Conservation (phyloP, 2,113 vertebrate species). For the Onychorhynchus coronatus region DNA sequence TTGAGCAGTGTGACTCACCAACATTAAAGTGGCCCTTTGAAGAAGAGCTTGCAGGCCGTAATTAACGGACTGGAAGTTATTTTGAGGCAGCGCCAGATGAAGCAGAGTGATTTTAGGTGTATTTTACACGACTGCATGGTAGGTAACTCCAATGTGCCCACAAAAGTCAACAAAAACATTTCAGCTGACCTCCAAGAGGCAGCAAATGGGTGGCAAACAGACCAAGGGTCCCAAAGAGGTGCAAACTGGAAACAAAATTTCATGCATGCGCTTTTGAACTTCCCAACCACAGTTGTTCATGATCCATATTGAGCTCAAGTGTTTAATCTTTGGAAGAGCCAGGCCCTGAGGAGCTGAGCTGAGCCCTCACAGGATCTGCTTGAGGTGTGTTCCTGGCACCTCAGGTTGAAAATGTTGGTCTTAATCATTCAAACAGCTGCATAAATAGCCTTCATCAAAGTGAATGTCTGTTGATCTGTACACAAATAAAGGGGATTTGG, state of each 20-base stretch:
- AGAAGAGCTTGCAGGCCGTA: background rate
- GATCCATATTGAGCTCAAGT: background rate
- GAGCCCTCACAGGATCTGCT: background rate
- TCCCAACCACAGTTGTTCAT: background rate
- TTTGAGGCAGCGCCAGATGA: background rate
- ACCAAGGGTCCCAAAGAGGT: background rate
- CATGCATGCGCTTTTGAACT: background rate
- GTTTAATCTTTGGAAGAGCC: accelerated
- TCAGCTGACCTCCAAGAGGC: background rate
- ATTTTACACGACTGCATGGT: background rate
- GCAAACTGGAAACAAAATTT: background rate
- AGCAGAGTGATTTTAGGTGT: background rate
- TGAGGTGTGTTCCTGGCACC: background rate
- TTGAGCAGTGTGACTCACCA: background rate
- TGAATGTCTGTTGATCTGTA: background rate
- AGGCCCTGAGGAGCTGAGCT: background rate
- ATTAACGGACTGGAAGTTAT: constrained; percentile 17
- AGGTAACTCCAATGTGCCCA: background rate
- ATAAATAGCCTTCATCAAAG: background rate
- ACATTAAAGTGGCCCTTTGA: background rate
- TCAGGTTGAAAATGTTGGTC: background rate
- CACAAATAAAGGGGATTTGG: background rate
- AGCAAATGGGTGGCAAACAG: background rate
- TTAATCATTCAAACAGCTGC: background rate
- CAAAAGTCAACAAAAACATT: background rate